phyloP scores from a whole-genome alignment of 2,797 vertebrate species.

The Acropternis orthonyx region DNA sequence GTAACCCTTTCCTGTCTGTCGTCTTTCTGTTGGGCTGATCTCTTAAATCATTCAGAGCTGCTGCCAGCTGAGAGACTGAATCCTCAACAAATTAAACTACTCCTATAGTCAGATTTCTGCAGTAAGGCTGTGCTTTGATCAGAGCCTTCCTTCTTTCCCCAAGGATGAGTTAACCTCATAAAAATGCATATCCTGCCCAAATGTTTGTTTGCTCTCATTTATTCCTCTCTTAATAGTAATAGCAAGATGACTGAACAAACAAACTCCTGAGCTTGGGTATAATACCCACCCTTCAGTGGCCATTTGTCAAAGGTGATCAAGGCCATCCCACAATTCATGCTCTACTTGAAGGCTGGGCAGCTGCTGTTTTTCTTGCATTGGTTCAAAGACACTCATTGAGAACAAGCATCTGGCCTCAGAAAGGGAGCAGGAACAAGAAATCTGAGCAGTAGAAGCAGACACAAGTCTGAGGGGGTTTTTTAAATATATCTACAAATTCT shows the following conservation, averaged over 20 bases:
- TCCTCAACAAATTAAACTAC: background rate
- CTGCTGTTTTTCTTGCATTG: constrained; percentile 9
- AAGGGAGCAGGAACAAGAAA: background rate
- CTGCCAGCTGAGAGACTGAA: background rate
- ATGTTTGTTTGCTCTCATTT: constrained; percentile 42
- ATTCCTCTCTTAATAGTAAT: constrained; percentile 12
- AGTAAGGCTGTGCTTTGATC: background rate
- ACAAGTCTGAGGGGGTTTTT: background rate
- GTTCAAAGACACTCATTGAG: constrained; percentile 39
- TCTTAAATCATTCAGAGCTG: constrained; percentile 8
- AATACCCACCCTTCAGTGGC: background rate
- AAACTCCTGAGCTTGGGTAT: background rate
- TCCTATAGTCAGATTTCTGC: constrained; percentile 6
- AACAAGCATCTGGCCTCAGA: constrained; percentile 4
- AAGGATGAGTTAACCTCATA: constrained; percentile 48
- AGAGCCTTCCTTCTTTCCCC: constrained; percentile 5
- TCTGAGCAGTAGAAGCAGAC: background rate
- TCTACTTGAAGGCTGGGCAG: background rate
- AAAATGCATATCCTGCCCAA: constrained; percentile 57
- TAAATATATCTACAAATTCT: background rate
- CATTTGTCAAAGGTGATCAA: constrained; percentile 4
- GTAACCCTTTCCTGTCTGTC: constrained; percentile 33
- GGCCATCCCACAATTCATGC: background rate
- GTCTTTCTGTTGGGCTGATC: background rate
- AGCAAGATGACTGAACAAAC: constrained; percentile 10